A percentile compares a stretch with the other conserved stretches of the same genome.
Conservation (phyloP, 2,888 invertebrate genomes). For the Nephrocerus scutellatus region DNA sequence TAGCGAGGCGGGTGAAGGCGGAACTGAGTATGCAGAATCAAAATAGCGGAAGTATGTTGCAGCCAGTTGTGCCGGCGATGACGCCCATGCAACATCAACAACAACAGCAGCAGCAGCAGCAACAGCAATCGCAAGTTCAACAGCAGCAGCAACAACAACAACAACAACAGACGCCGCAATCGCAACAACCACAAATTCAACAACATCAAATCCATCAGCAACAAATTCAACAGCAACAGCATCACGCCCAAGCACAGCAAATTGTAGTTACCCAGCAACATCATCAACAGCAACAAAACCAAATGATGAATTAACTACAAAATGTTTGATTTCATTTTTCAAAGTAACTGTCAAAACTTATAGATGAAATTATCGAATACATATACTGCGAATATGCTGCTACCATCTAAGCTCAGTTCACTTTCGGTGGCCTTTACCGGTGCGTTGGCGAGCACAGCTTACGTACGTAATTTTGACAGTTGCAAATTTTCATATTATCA, state of each 20-base stretch:
- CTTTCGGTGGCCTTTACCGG: too few species aligned
- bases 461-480: too few species aligned
- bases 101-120: constrained; percentile 36
- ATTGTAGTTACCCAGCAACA: constrained; percentile 35
- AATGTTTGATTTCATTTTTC: too few species aligned
- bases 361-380: too few species aligned
- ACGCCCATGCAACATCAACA: constrained; percentile 36
- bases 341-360: too few species aligned
- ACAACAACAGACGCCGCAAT: constrained; percentile 45
- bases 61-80: constrained; percentile 36
- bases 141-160: constrained; percentile 31
- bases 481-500: too few species aligned
- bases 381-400: too few species aligned
- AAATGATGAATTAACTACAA: constrained; percentile 40
- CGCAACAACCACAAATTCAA: constrained; percentile 50
- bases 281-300: constrained; percentile 36
- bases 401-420: too few species aligned
- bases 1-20: constrained; percentile 75
- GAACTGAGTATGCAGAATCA: constrained; percentile 49
- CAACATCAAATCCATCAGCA: constrained; percentile 27
- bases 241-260: constrained; percentile 34
- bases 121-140: constrained; percentile 24
- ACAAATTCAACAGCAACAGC: constrained; percentile 29
- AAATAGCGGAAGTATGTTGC: constrained; percentile 43
- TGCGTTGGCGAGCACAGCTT: too few species aligned